Evolutionary conservation across 1,140 invertebrate genomes (phyloP), one percentile per base, ranked within the genome.

Genomic region (Rhizoglyphus robini): DNA sequence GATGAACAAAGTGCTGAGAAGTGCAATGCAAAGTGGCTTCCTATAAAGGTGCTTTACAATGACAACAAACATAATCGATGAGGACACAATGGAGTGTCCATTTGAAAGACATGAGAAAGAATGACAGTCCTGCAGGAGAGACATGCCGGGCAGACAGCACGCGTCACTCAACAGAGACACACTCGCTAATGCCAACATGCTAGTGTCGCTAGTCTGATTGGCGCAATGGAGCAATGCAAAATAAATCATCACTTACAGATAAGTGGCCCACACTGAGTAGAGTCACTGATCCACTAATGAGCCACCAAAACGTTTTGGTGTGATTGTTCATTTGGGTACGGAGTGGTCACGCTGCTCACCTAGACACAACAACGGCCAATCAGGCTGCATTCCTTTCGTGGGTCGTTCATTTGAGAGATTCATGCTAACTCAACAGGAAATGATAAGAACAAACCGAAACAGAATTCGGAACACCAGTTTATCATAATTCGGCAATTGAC

Each of bases 351-450:
- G 18, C 18, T 41, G 8, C 18, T n/a, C n/a, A 41, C 18, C 18
- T 8, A 41, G 36, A 18, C 18, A 41, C 18, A 32, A 54, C 51
- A 54, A 54, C 23, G 51, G 23, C 15, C 51, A 32, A 54, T 54
- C 51, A 25, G 23, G 51, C 8, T 54, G 51, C 51, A 54, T 54
- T 23, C 41, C 51, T 54, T 54, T 54, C 51, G 51, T 54, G 51
- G 51, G 51, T 54, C 20, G 8, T 23, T 54, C 51, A 54, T 54
- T 54, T 11, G 51, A 8, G 51, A 54, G 20, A 20, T 54, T 20
- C 51, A 54, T 54, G 51, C 51, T 54, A 54, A 54, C 23, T 54
- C 8, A 11, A 15, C 15, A 23, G 8, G 51, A 20, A 54, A 54
- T 27, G 51, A 20, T 8, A 32, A 54, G 51, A 54, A 32, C n/a